phyloP scores from a whole-genome alignment of 2,888 invertebrate species.

The Pyrrhia umbra region DNA sequence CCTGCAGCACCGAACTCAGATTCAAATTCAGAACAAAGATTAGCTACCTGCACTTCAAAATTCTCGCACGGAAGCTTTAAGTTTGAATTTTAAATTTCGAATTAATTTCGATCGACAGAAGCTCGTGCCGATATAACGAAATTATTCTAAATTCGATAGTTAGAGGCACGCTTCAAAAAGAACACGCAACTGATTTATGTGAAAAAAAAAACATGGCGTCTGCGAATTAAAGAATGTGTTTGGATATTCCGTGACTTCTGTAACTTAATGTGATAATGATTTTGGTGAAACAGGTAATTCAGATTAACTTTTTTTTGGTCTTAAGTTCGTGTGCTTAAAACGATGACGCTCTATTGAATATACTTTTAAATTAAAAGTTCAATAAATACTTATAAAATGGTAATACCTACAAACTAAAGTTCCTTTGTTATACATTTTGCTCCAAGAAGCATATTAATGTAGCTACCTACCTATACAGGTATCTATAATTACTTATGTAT shows the following conservation, averaged over 20 bases:
- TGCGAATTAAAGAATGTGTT: slow-evolving; percentile 45
- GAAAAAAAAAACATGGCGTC: slow-evolving; percentile 43
- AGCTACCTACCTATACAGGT: no score
- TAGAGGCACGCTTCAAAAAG: slow-evolving; percentile 73
- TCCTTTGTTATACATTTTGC: no score
- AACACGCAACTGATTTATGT: slow-evolving; percentile 68
- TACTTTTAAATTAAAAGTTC: not conserved
- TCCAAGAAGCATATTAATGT: no score
- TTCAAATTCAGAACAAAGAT: slow-evolving; percentile 57
- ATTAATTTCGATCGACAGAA: slow-evolving; percentile 76
- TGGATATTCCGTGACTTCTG: slow-evolving; percentile 40
- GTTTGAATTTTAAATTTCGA: slow-evolving; percentile 58
- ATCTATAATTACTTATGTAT: no score
- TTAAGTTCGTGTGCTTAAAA: no score
- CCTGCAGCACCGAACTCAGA: slow-evolving; percentile 42
- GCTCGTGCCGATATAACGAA: slow-evolving; percentile 76
- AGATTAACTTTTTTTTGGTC: not conserved
- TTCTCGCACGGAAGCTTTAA: slow-evolving; percentile 82
- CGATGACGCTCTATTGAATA: no score
- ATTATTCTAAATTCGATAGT: slow-evolving; percentile 72
- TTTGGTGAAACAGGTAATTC: slow-evolving; percentile 14
- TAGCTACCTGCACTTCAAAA: slow-evolving; percentile 64
- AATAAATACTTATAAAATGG: no score
- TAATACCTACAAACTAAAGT: no score
- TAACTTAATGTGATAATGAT: slow-evolving; percentile 39